Base-by-base conservation (phyloP, 2,888 invertebrate species). In the Dastarcus helophoroides region DNA sequence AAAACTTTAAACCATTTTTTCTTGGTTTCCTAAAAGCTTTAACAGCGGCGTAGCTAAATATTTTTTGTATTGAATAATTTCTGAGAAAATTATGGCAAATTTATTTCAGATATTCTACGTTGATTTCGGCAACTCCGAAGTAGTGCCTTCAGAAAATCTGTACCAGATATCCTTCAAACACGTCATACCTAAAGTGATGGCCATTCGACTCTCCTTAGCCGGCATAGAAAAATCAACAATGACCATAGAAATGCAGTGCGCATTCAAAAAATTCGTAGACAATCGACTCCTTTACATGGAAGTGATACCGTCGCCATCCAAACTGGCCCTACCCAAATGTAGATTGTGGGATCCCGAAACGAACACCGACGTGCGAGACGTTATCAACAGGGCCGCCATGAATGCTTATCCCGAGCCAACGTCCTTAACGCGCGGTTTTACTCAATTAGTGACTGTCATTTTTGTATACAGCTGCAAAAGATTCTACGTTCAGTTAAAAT, bases 51-150 rank as follows among this genome's bases (percentile, higher is more conserved):
- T n/a, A n/a, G n/a, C n/a, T n/a, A n/a, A n/a, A n/a, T n/a, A n/a
- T n/a, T n/a, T n/a, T n/a, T n/a, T n/a, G n/a, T n/a, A n/a, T n/a
- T n/a, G n/a, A n/a, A n/a, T n/a, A n/a, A n/a, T n/a, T n/a, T n/a
- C n/a, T n/a, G n/a, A n/a, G n/a, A n/a, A n/a, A n/a, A n/a, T n/a
- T n/a, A n/a, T n/a, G n/a, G n/a, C n/a, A n/a, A n/a, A n/a, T n/a
- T n/a, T n/a, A n/a, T 44, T 32, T 16, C 40, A 58, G 58, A 57
- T 85, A 3, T 80, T 77, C 49, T 85, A 81, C 55, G 80, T 84
- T 15, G 85, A 85, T 56, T 84, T 79, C 54, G 85, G 85, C 14
- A 79, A 82, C 50, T 76, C 76, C 4, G 84, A 82, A 60, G 63
- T 74, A 47, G 71, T 83, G 7, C 68, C 76, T 0, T 73, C 76